Evolutionary conservation across 1,140 invertebrate genomes (phyloP).

Genomic region (Melitaea cinxia): DNA sequence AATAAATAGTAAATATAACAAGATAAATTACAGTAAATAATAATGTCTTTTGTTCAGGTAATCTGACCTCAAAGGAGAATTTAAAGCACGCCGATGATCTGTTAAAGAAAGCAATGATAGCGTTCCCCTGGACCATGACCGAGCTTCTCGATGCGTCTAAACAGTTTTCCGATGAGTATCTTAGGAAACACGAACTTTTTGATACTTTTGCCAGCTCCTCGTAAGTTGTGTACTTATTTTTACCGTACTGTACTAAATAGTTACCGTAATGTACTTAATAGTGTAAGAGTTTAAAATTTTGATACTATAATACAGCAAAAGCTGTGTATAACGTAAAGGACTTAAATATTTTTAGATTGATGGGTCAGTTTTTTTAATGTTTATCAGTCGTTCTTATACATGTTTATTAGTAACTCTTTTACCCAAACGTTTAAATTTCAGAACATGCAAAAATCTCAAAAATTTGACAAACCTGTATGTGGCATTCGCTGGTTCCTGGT

Average conservation of each 20-base stretch:
- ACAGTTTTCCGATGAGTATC: slow-evolving; percentile 6
- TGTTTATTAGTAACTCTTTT: no score
- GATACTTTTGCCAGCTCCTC: background rate
- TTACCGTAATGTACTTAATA: no score
- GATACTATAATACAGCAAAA: no score
- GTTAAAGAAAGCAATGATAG: slow-evolving; percentile 90
- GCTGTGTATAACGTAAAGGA: no score
- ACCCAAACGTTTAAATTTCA: slow-evolving; percentile 8
- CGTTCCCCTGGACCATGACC: slow-evolving; percentile 90
- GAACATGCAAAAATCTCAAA: slow-evolving; percentile 27
- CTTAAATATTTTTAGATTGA: no score
- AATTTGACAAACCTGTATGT: slow-evolving; percentile 45
- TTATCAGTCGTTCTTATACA: no score
- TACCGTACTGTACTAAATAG: no score
- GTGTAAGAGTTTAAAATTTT: no score
- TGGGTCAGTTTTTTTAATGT: background rate
- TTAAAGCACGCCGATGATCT: slow-evolving; percentile 81
- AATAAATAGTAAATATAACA: no score
- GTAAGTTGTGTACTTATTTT: background rate
- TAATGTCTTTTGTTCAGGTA: no score
- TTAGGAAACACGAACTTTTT: slow-evolving; percentile 5
- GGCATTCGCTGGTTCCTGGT: slow-evolving; percentile 40
- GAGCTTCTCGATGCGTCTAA: slow-evolving; percentile 38
- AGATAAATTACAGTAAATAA: no score
- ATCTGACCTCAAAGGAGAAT: background rate